A percentile compares a stretch with the other conserved stretches of the same genome.
These are phyloP conservation scores for Diphyllodes magnificus DNA, from an alignment of 2,113 vertebrate species.

Conservation along the genomic window DNA sequence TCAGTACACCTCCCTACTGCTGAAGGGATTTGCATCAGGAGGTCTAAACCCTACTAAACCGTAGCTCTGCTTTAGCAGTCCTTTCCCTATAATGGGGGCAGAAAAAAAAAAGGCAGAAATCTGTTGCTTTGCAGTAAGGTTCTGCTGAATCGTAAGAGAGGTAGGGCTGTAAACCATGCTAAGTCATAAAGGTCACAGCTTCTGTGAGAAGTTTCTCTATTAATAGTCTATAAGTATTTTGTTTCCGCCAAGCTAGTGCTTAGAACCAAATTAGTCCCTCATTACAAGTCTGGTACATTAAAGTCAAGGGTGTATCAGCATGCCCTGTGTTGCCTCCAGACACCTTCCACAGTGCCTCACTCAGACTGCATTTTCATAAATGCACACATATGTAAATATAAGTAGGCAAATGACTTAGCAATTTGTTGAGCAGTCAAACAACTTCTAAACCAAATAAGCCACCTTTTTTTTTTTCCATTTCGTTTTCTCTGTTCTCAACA, in stretches of 20 bases:
- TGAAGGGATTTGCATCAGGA: background rate
- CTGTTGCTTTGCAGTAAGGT: constrained; percentile 1
- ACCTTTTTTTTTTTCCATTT: background rate
- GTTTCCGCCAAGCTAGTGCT: constrained; percentile 28
- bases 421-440: background rate
- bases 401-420: background rate
- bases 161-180: background rate
- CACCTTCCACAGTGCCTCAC: background rate
- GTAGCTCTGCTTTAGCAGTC: background rate
- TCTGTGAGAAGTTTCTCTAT: constrained; percentile 56
- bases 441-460: background rate
- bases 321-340: background rate
- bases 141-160: constrained; percentile 38
- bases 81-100: background rate
- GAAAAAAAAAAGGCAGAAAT: background rate
- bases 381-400: background rate
- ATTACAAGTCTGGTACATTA: background rate
- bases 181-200: constrained; percentile 45
- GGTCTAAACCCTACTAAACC: background rate
- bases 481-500: background rate
- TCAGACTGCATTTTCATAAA: background rate
- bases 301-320: background rate
- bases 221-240: constrained; percentile 56
- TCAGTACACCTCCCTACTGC: background rate
- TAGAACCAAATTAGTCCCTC: background rate